These are phyloP conservation scores for Rynchops niger DNA, from an alignment of 2,113 vertebrate genomes.

Conservation along the genomic window DNA sequence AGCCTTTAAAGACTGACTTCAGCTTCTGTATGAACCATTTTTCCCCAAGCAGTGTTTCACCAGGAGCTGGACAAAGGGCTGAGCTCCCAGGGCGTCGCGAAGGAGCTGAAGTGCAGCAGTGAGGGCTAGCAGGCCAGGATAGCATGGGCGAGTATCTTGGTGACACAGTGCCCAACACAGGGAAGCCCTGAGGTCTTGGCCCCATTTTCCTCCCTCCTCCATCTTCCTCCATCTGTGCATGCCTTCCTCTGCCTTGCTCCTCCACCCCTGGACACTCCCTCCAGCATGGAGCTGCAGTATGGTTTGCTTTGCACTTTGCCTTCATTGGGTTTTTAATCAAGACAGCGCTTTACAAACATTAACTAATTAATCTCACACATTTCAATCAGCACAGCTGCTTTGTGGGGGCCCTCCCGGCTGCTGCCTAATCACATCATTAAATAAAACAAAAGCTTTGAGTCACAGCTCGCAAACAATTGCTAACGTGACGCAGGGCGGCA, in stretches of 20 bases:
- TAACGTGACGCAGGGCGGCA: background rate
- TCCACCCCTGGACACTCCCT: background rate
- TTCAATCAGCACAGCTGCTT: background rate
- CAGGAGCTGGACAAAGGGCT: background rate
- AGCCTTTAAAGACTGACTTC: background rate
- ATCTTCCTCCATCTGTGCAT: too few species aligned
- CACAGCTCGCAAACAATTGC: background rate
- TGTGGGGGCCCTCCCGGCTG: background rate
- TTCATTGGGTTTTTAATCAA: background rate
- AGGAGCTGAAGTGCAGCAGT: too few species aligned
- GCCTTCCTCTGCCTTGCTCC: background rate
- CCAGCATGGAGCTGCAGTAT: background rate
- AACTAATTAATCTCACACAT: background rate
- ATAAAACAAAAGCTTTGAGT: background rate
- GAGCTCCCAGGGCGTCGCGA: background rate
- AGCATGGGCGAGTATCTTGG: background rate
- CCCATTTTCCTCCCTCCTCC: background rate
- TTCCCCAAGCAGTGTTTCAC: background rate
- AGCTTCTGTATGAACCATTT: fast-evolving
- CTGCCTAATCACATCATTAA: background rate
- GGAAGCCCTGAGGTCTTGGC: background rate
- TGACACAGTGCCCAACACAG: background rate
- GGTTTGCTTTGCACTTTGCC: background rate
- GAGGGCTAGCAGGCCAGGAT: background rate
- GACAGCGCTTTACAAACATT: background rate